Evolutionary conservation across 2,113 vertebrate species (phyloP).

Genomic region (Glaucidium brasilianum): DNA sequence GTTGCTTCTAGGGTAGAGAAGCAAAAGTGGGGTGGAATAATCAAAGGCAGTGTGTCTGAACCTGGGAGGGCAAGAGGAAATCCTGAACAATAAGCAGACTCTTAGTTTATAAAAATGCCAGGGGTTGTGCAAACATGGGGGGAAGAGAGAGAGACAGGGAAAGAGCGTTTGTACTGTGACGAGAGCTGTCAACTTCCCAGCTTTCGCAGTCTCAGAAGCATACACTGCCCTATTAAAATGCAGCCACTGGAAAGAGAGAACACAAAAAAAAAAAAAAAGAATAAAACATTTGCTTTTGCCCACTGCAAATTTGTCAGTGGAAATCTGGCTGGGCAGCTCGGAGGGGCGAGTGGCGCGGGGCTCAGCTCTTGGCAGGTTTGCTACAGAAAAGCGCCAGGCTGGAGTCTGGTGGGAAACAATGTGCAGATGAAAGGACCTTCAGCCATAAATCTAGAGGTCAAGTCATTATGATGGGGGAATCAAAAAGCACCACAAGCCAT

Average conservation of each 20-base stretch:
- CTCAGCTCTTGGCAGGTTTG: not conserved
- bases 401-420: not conserved
- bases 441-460: constrained; percentile 25
- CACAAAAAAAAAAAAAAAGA: not conserved
- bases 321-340: not conserved
- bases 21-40: rapidly evolving
- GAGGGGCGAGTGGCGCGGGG: not conserved
- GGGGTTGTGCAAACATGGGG: not conserved
- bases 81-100: not conserved
- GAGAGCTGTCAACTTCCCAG: not conserved
- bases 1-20: not conserved
- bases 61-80: not conserved
- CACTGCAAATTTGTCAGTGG: not conserved
- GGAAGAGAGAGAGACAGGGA: not conserved
- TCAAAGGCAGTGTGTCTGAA: not conserved
- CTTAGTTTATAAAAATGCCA: not conserved
- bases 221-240: not conserved
- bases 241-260: not conserved
- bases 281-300: not conserved
- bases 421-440: not conserved
- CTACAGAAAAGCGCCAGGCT: not conserved
- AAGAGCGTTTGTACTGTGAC: not conserved
- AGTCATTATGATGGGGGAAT: not conserved
- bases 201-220: not conserved
- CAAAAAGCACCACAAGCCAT: constrained; percentile 8